These are phyloP conservation scores for Pseudopipra pipra DNA, from an alignment of 2,113 vertebrate genomes.

Conservation along the genomic window DNA sequence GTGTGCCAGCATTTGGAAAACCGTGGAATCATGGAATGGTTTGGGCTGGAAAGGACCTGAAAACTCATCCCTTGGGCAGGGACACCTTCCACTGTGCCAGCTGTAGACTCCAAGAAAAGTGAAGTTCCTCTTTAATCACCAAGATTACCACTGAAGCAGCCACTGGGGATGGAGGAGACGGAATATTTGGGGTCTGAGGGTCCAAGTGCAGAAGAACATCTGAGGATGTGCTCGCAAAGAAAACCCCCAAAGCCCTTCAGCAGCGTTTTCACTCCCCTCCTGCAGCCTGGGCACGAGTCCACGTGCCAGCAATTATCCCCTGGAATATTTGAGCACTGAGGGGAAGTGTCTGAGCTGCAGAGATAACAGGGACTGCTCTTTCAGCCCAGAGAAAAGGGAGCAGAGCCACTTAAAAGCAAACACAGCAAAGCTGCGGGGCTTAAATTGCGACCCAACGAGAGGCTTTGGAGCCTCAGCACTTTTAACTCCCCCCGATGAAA, in stretches of 20 bases:
- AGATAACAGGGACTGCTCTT: background rate
- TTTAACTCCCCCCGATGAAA: background rate
- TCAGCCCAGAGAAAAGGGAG: background rate
- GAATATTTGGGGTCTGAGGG: background rate
- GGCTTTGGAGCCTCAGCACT: background rate
- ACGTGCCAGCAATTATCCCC: background rate
- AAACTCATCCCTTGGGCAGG: background rate
- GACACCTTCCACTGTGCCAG: background rate
- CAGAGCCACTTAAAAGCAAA: background rate
- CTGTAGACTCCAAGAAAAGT: too few relatives aligned
- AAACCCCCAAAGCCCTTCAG: background rate
- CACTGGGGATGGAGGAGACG: background rate
- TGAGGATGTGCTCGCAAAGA: background rate
- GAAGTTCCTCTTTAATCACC: rapidly evolving
- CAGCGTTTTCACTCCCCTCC: background rate
- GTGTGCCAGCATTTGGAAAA: background rate
- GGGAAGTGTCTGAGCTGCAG: background rate
- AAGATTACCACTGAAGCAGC: background rate
- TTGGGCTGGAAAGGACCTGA: background rate
- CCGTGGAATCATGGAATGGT: background rate
- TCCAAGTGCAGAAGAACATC: background rate
- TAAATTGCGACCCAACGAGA: background rate
- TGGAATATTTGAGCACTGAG: background rate
- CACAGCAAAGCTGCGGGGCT: background rate
- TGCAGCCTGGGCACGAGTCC: background rate